These are phyloP conservation scores for Ciconia nigra DNA, from an alignment of 2,797 vertebrate genomes.

Conservation along the genomic window DNA sequence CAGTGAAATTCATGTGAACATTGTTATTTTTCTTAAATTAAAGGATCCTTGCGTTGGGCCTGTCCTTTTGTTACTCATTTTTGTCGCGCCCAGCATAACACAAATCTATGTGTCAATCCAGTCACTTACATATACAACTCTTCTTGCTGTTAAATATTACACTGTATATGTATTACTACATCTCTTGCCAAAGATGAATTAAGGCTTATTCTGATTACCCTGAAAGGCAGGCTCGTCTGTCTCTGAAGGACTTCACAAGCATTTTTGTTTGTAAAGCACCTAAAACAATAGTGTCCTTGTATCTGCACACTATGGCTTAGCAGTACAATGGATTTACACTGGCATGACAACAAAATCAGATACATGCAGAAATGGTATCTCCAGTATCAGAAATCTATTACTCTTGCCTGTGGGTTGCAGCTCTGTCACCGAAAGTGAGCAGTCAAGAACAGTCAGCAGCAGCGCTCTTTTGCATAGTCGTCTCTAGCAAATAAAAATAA, in stretches of 20 bases:
- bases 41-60: background rate
- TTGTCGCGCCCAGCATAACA: background rate
- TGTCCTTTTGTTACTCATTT: background rate
- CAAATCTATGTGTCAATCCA: background rate
- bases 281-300: background rate
- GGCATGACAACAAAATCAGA: background rate
- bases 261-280: background rate
- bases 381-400: background rate
- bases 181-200: background rate
- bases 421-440: background rate
- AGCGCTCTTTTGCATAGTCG: background rate
- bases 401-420: background rate
- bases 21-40: background rate
- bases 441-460: background rate
- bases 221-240: background rate
- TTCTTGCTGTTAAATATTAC: background rate
- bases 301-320: background rate
- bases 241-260: background rate
- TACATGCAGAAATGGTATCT: background rate
- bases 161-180: background rate
- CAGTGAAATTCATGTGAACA: background rate
- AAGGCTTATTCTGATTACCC: background rate
- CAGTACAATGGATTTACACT: background rate
- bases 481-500: slow-evolving; percentile 44
- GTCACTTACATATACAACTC: too few relatives aligned